phyloP scores from a whole-genome alignment of 2,797 vertebrate genomes.

The Paratrypauchen microcephalus region DNA sequence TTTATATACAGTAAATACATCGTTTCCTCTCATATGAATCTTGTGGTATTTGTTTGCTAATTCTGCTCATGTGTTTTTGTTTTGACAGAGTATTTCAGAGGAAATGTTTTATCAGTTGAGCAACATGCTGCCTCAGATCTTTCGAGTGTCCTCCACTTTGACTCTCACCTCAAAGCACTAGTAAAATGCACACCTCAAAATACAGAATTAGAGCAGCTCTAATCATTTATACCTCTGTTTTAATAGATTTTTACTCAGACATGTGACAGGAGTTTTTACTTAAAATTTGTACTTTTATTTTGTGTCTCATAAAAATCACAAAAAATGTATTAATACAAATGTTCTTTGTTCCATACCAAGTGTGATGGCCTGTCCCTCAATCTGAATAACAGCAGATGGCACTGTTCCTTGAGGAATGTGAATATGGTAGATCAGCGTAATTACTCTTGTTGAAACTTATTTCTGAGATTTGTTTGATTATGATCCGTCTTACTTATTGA shows the following conservation, averaged over 20 bases:
- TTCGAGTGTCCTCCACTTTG: slow-evolving; percentile 93
- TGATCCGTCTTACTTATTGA: slow-evolving; percentile 1
- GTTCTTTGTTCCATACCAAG: background rate
- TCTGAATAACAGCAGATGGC: slow-evolving; percentile 67
- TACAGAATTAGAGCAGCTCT: background rate
- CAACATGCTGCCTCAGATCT: slow-evolving; percentile 98
- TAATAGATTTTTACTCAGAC: background rate
- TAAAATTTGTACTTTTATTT: background rate
- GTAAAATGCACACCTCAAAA: slow-evolving; percentile 18
- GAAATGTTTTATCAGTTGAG: slow-evolving; percentile 99
- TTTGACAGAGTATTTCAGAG: slow-evolving; percentile 91
- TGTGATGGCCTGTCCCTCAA: background rate
- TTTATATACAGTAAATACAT: no score
- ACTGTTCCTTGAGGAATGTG: slow-evolving; percentile 47
- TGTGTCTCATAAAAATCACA: no score
- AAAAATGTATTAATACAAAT: no score
- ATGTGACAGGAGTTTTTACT: background rate
- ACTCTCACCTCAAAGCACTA: slow-evolving; percentile 94
- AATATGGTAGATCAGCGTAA: background rate
- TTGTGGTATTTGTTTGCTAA: background rate
- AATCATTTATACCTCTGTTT: background rate
- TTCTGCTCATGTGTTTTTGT: slow-evolving; percentile 24
- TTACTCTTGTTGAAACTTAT: background rate
- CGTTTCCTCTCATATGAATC: background rate
- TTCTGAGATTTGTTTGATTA: background rate